These are phyloP conservation scores for Mustela lutreola DNA, from an alignment of 2,113 vertebrate species.

Conservation along the genomic window DNA sequence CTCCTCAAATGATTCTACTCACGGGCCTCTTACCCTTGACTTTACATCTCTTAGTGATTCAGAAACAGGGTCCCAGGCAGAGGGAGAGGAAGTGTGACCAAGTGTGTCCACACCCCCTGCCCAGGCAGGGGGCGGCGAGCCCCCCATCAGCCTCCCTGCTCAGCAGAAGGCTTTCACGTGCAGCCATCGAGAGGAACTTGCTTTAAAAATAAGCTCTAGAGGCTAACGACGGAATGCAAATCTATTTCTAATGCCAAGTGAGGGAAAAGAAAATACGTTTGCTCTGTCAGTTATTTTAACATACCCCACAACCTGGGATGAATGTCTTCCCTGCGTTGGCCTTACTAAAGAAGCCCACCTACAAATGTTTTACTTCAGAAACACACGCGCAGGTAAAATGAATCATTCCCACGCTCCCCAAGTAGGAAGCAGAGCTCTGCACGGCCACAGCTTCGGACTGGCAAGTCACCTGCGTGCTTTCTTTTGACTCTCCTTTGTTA, in stretches of 20 bases:
- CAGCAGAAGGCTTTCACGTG: neutral
- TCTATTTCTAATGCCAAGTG: neutral
- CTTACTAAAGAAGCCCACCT: neutral
- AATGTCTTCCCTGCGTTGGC: neutral
- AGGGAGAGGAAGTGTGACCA: neutral
- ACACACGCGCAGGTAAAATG: neutral
- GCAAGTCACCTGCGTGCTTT: conserved; percentile 26
- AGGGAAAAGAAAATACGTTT: neutral
- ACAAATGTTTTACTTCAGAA: neutral
- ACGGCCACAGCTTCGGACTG: neutral
- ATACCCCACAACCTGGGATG: neutral
- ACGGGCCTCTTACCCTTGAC: neutral
- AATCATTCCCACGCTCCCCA: neutral
- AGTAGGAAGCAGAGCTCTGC: neutral
- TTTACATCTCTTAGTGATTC: neutral
- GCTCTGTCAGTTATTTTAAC: neutral
- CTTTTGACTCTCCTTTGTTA: neutral
- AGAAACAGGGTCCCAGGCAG: neutral
- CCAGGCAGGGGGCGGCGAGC: neutral
- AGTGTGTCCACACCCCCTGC: neutral
- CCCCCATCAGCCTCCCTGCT: neutral
- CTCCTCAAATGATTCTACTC: neutral
- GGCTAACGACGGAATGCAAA: no score
- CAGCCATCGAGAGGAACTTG: neutral
- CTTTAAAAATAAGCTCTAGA: neutral